Conservation (phyloP, 1,140 invertebrate genomes). For the Ooceraea biroi region DNA sequence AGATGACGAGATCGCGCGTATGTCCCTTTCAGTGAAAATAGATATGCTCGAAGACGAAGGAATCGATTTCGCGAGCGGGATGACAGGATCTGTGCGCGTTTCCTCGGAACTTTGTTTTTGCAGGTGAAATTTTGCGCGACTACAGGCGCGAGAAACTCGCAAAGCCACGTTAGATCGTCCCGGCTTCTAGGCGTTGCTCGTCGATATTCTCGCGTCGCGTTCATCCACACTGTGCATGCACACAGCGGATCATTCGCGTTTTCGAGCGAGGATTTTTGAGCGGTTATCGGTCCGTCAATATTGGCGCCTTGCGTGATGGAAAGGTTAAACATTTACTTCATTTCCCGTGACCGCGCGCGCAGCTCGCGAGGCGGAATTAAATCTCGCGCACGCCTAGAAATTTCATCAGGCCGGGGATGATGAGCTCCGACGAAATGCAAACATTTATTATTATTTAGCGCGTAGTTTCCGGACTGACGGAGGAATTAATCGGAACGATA, state of each 20-base stretch:
- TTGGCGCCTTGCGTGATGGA: constrained; percentile 41
- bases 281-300: constrained; percentile 34
- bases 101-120: no score
- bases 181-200: background rate
- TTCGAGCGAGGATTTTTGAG: constrained; percentile 25
- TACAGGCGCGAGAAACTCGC: no score
- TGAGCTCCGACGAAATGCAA: constrained; percentile 8
- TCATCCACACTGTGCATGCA: background rate
- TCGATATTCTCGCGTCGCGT: background rate
- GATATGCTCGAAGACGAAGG: no score
- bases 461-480: background rate
- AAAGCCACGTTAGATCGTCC: no score
- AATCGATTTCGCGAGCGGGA: no score
- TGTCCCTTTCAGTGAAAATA: no score
- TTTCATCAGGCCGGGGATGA: background rate
- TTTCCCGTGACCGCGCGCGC: constrained; percentile 10
- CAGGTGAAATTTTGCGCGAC: no score
- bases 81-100: no score
- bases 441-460: background rate
- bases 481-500: background rate
- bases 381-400: constrained; percentile 2
- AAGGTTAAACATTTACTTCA: constrained; percentile 57
- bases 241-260: constrained; percentile 6
- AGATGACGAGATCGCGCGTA: no score
- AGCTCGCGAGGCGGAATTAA: constrained; percentile 19